Conservation (phyloP, 2,113 vertebrate species). For the Scalopus aquaticus region DNA sequence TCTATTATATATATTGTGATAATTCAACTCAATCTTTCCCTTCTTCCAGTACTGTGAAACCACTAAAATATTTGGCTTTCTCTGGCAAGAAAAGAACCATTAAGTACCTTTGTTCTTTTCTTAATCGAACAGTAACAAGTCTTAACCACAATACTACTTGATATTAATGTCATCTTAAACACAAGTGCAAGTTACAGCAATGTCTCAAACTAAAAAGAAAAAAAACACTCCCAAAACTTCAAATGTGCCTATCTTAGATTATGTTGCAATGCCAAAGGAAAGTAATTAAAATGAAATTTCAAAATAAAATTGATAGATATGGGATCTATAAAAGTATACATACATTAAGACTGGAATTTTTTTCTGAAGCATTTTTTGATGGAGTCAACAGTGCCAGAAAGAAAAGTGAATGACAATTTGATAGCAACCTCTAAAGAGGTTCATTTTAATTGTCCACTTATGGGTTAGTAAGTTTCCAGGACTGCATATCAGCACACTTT, state of each 20-base stretch:
- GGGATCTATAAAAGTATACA: too few relatives aligned
- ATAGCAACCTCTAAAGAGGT: background rate
- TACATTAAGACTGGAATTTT: background rate
- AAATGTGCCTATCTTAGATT: constrained; percentile 12
- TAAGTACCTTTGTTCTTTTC: constrained; percentile 19
- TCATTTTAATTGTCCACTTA: background rate
- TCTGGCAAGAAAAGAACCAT: background rate
- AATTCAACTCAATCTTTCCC: constrained; percentile 1
- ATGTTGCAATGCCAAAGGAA: background rate
- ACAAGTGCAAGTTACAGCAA: background rate
- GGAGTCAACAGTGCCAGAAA: background rate
- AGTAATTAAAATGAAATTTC: constrained; percentile 13
- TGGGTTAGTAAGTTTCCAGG: background rate
- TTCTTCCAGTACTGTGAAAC: constrained; percentile 2
- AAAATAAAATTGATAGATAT: too few relatives aligned
- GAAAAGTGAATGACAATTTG: background rate
- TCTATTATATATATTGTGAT: background rate
- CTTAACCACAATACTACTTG: constrained; percentile 25
- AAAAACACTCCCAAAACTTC: background rate
- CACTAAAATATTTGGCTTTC: background rate
- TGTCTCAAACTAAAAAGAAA: constrained; percentile 22
- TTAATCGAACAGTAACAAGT: constrained; percentile 30
- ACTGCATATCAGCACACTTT: background rate
- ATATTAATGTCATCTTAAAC: constrained; percentile 3
- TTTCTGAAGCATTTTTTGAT: background rate